phyloP scores from a whole-genome alignment of 2,888 invertebrate species.

The Meghimatium bilineatum region DNA sequence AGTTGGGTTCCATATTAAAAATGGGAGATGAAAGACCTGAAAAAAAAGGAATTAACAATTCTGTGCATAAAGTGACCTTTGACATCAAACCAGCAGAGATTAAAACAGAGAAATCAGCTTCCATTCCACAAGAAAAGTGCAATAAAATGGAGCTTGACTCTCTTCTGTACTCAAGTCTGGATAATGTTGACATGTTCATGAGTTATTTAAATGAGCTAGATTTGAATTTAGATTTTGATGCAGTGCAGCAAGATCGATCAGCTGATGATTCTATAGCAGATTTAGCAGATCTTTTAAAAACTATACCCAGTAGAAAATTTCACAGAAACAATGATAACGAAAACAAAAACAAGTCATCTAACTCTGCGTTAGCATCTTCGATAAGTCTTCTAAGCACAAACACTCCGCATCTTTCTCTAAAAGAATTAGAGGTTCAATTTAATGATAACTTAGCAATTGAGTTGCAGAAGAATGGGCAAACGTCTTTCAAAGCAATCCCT shows the following conservation, averaged over 20 bases:
- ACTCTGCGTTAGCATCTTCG: background rate
- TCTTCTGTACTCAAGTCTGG: slow-evolving; percentile 50
- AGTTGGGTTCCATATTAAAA: slow-evolving; percentile 41
- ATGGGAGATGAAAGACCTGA: background rate
- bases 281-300: slow-evolving; percentile 50
- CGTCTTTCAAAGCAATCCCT: slow-evolving; percentile 15
- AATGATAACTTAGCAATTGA: background rate
- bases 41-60: background rate
- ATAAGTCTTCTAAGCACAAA: background rate
- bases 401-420: background rate
- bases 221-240: slow-evolving; percentile 62
- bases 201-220: slow-evolving; percentile 64
- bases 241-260: slow-evolving; percentile 37
- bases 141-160: slow-evolving; percentile 4
- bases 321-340: background rate
- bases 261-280: slow-evolving; percentile 61
- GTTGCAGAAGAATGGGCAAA: background rate
- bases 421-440: slow-evolving; percentile 20
- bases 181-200: slow-evolving; percentile 66
- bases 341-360: background rate
- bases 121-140: background rate
- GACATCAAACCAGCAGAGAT: slow-evolving; percentile 1
- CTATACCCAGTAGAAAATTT: background rate
- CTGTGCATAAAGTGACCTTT: slow-evolving; percentile 19
- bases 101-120: background rate